These are phyloP conservation scores for Pasiphila rectangulata DNA, from an alignment of 2,888 invertebrate species.

Conservation along the genomic window DNA sequence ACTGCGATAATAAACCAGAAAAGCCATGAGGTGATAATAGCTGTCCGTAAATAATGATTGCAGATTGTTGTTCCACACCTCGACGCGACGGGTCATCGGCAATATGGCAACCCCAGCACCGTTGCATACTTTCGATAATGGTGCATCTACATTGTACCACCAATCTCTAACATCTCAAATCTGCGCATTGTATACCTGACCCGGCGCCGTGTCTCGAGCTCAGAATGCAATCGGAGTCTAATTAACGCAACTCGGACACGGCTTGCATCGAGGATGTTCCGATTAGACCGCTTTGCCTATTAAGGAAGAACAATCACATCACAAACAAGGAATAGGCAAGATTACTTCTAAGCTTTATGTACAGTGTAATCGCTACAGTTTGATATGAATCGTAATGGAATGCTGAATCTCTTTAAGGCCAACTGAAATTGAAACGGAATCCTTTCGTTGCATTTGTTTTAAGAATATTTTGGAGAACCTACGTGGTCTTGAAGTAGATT, in stretches of 20 bases:
- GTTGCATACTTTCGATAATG: constrained; percentile 7
- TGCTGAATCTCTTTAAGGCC: constrained; percentile 21
- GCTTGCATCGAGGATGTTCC: constrained; percentile 67
- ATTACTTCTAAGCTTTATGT: constrained; percentile 48
- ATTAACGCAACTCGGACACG: constrained; percentile 68
- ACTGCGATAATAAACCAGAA: constrained; percentile 79
- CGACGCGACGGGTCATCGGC: constrained; percentile 52
- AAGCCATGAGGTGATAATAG: constrained; percentile 80
- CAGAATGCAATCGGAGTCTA: constrained; percentile 69
- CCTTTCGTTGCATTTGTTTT: constrained; percentile 21
- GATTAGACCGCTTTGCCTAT: constrained; percentile 68
- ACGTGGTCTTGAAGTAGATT: constrained; percentile 9
- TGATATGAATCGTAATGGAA: constrained; percentile 33
- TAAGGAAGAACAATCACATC: constrained; percentile 78
- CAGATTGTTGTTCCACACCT: constrained; percentile 74
- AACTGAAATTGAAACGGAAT: constrained; percentile 27
- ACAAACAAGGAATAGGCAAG: constrained; percentile 65
- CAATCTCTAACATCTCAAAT: constrained; percentile 21
- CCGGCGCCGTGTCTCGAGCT: constrained; percentile 54
- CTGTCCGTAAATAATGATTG: constrained; percentile 79
- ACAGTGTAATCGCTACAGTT: constrained; percentile 29
- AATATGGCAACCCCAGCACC: constrained; percentile 33
- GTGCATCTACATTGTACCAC: constrained; percentile 26
- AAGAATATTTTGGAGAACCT: constrained; percentile 11
- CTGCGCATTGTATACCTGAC: constrained; percentile 47